phyloP scores from a whole-genome alignment of 2,888 invertebrate species.

The Baccha elongata region DNA sequence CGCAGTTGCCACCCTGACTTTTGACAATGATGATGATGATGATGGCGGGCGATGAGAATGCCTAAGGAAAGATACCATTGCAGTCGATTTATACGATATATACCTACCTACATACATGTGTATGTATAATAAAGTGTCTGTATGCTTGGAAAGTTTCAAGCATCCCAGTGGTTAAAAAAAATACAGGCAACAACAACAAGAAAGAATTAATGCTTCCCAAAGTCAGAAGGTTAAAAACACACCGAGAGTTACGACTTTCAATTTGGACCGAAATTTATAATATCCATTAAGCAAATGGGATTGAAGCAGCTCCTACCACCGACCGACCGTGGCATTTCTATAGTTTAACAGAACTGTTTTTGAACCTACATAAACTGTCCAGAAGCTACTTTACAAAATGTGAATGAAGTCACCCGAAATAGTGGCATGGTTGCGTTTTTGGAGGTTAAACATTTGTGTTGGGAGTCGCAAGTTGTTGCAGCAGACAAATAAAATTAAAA shows the following conservation, averaged over 20 bases:
- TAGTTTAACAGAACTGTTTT: conserved; percentile 9
- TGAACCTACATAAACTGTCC: conserved; percentile 45
- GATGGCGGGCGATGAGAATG: conserved; percentile 52
- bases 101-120: background rate
- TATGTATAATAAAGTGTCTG: background rate
- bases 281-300: conserved; percentile 82
- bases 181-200: conserved; percentile 40
- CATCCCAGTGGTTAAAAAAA: conserved; percentile 33
- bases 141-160: conserved; percentile 45
- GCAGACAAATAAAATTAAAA: background rate
- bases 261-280: conserved; percentile 82
- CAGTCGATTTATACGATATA: conserved; percentile 19
- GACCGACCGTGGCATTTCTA: conserved; percentile 6
- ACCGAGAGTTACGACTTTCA: conserved; percentile 81
- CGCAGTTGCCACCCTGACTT: conserved; percentile 44
- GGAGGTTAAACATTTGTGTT: conserved; percentile 8
- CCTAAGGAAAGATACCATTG: conserved; percentile 52
- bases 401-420: conserved; percentile 59
- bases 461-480: conserved; percentile 35
- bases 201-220: conserved; percentile 63
- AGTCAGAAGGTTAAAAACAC: conserved; percentile 73
- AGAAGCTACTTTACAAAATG: conserved; percentile 53
- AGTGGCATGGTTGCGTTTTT: conserved; percentile 3
- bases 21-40: conserved; percentile 68
- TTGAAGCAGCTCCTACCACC: conserved; percentile 73